A percentile compares a stretch with the other conserved stretches of the same genome.
Conservation (phyloP, 2,888 invertebrate genomes). For the Eupithecia dodoneata region DNA sequence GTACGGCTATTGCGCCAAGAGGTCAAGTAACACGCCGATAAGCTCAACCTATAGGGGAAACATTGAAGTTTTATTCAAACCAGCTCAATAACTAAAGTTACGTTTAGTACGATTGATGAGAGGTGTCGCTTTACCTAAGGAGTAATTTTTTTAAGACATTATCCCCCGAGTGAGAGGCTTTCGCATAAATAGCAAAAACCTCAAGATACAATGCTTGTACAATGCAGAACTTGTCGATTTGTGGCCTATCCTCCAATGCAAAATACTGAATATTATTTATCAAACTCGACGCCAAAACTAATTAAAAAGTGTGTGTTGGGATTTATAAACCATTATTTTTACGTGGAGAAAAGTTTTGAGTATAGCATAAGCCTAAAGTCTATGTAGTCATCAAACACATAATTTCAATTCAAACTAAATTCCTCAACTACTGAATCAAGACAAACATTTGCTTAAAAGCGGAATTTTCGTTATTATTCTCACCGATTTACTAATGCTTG, state of each 20-base stretch:
- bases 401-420: neutral
- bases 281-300: neutral
- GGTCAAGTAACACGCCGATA: too few species aligned
- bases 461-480: slow-evolving; percentile 15
- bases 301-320: neutral
- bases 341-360: too few species aligned
- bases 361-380: neutral
- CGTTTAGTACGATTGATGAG: too few species aligned
- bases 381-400: neutral
- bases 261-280: neutral
- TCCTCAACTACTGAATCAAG: neutral
- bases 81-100: too few species aligned
- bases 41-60: too few species aligned
- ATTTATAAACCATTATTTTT: neutral
- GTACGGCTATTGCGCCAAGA: too few species aligned
- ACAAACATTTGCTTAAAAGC: neutral
- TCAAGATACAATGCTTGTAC: neutral
- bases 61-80: too few species aligned
- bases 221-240: neutral
- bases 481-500: slow-evolving; percentile 11
- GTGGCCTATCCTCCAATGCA: neutral
- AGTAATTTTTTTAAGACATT: too few species aligned
- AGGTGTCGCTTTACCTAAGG: too few species aligned
- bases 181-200: neutral
- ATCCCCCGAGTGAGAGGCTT: too few species aligned